phyloP scores from a whole-genome alignment of 2,888 invertebrate species.

The Catocala sponsa region DNA sequence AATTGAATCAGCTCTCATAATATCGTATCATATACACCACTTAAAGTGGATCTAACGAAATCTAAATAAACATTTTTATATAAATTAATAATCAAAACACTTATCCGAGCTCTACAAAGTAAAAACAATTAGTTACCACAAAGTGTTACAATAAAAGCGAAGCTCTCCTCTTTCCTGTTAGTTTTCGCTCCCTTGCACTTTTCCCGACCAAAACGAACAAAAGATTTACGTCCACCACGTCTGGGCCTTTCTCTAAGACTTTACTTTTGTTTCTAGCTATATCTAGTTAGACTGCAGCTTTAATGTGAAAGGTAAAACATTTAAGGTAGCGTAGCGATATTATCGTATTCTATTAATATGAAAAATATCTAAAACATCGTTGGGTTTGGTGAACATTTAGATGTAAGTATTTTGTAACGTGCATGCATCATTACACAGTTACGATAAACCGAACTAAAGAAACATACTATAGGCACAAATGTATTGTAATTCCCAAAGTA shows the following conservation, averaged over 20 bases:
- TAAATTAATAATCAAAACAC: conserved; percentile 40
- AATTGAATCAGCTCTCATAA: too few species aligned
- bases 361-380: not conserved
- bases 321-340: conserved; percentile 14
- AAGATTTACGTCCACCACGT: conserved; percentile 77
- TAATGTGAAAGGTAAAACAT: conserved; percentile 43
- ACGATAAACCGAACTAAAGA: too few species aligned
- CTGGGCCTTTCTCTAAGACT: conserved; percentile 66
- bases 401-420: not conserved
- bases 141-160: conserved; percentile 69
- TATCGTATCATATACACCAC: too few species aligned
- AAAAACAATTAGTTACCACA: conserved; percentile 77
- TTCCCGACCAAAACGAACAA: conserved; percentile 73
- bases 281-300: conserved; percentile 41
- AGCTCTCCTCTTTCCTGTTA: conserved; percentile 75
- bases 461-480: not conserved
- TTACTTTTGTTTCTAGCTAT: conserved; percentile 53
- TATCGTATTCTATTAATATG: not conserved
- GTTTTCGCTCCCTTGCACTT: conserved; percentile 81
- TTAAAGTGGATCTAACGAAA: not conserved
- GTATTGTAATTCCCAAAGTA: conserved; percentile 3
- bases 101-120: conserved; percentile 39
- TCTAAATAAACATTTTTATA: not conserved
- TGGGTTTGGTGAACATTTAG: not conserved
- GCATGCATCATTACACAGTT: too few species aligned